These are phyloP conservation scores for Mormyrus iriodes DNA, from an alignment of 2,113 vertebrate genomes.

Conservation along the genomic window DNA sequence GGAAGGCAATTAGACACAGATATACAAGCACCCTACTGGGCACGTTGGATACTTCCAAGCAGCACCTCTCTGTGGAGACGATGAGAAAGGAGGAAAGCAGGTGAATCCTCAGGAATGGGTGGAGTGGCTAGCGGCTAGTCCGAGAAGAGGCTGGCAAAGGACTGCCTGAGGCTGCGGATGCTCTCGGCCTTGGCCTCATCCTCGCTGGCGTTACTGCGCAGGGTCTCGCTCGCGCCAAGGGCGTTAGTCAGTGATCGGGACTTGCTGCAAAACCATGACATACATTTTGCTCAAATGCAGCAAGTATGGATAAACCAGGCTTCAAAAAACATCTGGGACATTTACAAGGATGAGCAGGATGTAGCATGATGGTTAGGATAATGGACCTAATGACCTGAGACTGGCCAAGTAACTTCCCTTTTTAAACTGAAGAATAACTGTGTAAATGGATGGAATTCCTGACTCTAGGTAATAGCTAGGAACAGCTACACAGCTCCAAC, in stretches of 20 bases:
- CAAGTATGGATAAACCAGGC: not conserved
- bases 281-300: not conserved
- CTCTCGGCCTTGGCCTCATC: conserved; percentile 93
- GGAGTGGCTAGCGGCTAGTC: conserved; percentile 59
- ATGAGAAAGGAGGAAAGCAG: conserved; percentile 7
- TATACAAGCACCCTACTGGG: not conserved
- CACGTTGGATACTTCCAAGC: not conserved
- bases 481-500: not conserved
- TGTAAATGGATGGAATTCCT: not conserved
- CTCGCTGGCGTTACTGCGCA: conserved; percentile 70
- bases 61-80: not conserved
- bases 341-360: not conserved
- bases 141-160: conserved; percentile 93
- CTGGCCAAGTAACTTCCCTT: not conserved
- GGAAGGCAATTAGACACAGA: not conserved
- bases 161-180: conserved; percentile 91
- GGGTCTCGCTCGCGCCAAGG: conserved; percentile 74
- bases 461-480: not conserved
- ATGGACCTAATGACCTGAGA: not conserved
- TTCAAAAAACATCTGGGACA: not conserved
- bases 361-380: not conserved
- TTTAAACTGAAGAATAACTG: not conserved
- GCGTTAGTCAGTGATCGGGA: conserved; percentile 93
- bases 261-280: conserved; percentile 67
- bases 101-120: not conserved